phyloP scores from a whole-genome alignment of 2,888 invertebrate genomes.

The Hemicrepidius hirtus region DNA sequence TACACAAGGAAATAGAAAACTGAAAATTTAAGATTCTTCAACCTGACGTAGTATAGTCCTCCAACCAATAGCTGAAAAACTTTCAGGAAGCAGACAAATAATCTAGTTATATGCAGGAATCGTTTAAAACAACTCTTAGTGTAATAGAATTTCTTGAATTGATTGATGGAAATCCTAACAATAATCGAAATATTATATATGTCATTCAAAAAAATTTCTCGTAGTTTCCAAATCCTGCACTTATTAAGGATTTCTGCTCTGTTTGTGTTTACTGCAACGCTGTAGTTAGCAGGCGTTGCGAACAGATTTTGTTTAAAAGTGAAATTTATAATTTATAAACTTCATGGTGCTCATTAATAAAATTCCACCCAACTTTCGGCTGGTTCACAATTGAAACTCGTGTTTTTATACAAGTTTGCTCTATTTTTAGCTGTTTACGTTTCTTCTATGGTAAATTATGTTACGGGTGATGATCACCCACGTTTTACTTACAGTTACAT shows the following conservation, averaged over 20 bases:
- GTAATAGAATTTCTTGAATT: no score
- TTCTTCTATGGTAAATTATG: slow-evolving; percentile 36
- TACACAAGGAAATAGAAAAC: no score
- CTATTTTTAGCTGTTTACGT: slow-evolving; percentile 26
- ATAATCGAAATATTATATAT: slow-evolving; percentile 12
- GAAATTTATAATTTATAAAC: slow-evolving; percentile 48
- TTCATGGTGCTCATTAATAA: slow-evolving; percentile 36
- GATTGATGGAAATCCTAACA: background rate
- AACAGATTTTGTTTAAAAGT: slow-evolving; percentile 49
- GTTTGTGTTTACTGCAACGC: slow-evolving; percentile 46
- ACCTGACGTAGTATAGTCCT: no score
- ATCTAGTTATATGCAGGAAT: no score
- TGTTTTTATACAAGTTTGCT: slow-evolving; percentile 15
- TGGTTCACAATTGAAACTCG: slow-evolving; percentile 15
- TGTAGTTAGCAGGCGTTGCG: slow-evolving; percentile 42
- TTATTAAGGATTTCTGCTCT: slow-evolving; percentile 51
- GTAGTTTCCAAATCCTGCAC: slow-evolving; percentile 40
- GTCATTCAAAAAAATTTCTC: slow-evolving; percentile 30
- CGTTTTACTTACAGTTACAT: slow-evolving; percentile 38
- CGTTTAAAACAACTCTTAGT: no score
- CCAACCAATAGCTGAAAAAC: no score
- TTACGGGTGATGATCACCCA: slow-evolving; percentile 29
- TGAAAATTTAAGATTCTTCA: no score
- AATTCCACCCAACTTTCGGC: slow-evolving; percentile 30
- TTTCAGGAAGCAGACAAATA: no score